Conservation (phyloP, 2,113 vertebrate species). For the Daubentonia madagascariensis region DNA sequence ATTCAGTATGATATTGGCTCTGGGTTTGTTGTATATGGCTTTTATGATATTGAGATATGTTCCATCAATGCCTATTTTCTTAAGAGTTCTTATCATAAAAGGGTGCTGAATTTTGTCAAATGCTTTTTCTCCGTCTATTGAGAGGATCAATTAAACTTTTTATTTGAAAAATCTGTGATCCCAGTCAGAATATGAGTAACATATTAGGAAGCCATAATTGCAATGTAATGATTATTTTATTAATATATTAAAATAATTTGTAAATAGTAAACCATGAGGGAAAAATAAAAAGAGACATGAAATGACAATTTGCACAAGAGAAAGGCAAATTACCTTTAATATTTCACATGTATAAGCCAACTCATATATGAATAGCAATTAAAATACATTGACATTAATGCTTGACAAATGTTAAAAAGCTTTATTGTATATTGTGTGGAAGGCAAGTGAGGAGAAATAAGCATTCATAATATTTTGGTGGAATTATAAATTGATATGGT, state of each 20-base stretch:
- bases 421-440: too few relatives aligned
- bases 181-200: neutral
- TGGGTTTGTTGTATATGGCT: too few relatives aligned
- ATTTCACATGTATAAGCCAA: neutral
- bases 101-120: too few relatives aligned
- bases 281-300: neutral
- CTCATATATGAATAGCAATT: neutral
- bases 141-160: too few relatives aligned
- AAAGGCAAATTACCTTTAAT: neutral
- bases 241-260: neutral
- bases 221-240: neutral
- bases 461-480: neutral
- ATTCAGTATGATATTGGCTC: too few relatives aligned
- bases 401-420: neutral
- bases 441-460: neutral
- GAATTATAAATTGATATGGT: neutral
- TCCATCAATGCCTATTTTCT: too few relatives aligned
- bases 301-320: neutral
- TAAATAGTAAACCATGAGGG: neutral
- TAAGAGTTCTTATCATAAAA: too few relatives aligned
- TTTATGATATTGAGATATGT: too few relatives aligned
- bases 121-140: too few relatives aligned
- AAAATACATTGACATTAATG: neutral
- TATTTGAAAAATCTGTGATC: neutral
- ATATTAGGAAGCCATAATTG: neutral